Evolutionary conservation across 2,113 vertebrate genomes (phyloP), one percentile per base, ranked within the genome.

Genomic region (Chloroceryle aenea): DNA sequence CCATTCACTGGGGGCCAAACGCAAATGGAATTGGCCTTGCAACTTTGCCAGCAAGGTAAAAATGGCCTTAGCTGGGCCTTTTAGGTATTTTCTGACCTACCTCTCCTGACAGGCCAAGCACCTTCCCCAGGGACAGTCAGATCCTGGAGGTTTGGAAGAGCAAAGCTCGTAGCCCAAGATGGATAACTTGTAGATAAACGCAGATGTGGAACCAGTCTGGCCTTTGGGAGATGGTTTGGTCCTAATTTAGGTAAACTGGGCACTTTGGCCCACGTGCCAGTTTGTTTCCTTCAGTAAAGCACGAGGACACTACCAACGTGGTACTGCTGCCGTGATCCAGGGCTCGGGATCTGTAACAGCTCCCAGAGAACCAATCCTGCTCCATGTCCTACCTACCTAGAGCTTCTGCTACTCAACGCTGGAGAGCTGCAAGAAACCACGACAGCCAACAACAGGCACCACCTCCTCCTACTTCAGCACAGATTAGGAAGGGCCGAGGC

Each of bases 71-170:
- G 52, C 63, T 76, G 72, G 18, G 90, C 66, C 36, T 83, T 85
- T 50, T 4, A 27, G 69, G 87, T 61, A n/a, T 85, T 85, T 82
- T 75, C 56, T 92, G 89, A 67, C 50, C 58, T 61, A 10, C 32
- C 73, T 73, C 61, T 85, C 8, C 47, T 16, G 59, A 38, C 62
- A 69, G 85, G 50, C 20, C 68, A 62, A 66, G 42, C 75, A 71
- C n/a, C 72, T 80, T 56, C 90, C 90, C 88, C 64, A 17, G 92
- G 88, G 94, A 88, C 40, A 82, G 4, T 12, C 42, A 25, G 38
- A 4, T 75, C 75, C 22, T 38, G 84, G 71, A 85, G 55, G 75
- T 87, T 78, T 40, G 77, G 38, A 43, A 86, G 15, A 92, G 53
- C 68, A 66, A 88, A 90, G 47, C 68, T 78, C 68, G 0, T 50